Conservation (phyloP, 2,113 vertebrate species). For the Oxyruncus cristatus region DNA sequence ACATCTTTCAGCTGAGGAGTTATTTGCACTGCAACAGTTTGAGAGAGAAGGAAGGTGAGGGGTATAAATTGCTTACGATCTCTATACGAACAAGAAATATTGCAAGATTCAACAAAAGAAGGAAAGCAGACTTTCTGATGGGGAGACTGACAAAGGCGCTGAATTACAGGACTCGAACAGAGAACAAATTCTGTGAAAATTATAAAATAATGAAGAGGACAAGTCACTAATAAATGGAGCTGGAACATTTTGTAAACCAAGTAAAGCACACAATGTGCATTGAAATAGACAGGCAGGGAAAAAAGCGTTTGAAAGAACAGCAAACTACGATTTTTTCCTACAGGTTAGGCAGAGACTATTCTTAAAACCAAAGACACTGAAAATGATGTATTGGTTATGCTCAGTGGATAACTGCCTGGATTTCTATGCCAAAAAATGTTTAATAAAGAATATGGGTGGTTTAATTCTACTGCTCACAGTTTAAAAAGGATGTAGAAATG, state of each 20-base stretch:
- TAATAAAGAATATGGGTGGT: not conserved
- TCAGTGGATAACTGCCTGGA: not conserved
- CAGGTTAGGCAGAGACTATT: not conserved
- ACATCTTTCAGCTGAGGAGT: not conserved
- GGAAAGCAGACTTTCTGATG: not conserved
- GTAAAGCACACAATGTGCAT: not conserved
- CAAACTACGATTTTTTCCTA: not conserved
- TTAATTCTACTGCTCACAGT: not conserved
- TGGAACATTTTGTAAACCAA: not conserved
- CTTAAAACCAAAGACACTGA: not conserved
- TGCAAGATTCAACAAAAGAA: not conserved
- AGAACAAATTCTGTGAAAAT: not conserved
- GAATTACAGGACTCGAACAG: not conserved
- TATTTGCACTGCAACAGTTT: not conserved
- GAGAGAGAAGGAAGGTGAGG: not conserved
- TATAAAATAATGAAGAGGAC: not conserved
- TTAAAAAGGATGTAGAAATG: not conserved
- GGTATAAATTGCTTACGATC: not conserved
- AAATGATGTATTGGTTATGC: not conserved
- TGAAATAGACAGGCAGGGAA: not conserved
- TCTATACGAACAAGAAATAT: not conserved
- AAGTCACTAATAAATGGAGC: not conserved
- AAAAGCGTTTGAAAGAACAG: not conserved
- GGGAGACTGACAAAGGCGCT: not conserved
- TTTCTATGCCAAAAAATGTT: not conserved